phyloP scores from a whole-genome alignment of 2,797 vertebrate genomes.

The Hippocampus kuda region DNA sequence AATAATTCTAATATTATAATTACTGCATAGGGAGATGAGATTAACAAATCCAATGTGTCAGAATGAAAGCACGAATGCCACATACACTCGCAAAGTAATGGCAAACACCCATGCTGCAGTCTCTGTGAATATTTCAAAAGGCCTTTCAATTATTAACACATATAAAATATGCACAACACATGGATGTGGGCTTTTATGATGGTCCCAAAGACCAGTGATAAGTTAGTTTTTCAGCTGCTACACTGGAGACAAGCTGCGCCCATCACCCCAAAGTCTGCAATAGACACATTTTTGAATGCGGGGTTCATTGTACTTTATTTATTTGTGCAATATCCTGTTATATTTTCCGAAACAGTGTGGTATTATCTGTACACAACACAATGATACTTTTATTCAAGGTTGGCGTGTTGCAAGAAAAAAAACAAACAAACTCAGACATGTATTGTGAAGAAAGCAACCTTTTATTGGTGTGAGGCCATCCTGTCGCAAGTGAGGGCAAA shows the following conservation, averaged over 20 bases:
- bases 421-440: conserved; percentile 19
- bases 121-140: conserved; percentile 35
- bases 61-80: neutral
- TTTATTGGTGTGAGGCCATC: conserved; percentile 56
- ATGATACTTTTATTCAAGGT: neutral
- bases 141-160: conserved; percentile 44
- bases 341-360: no score
- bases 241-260: no score
- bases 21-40: neutral
- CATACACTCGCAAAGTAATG: neutral
- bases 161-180: conserved; percentile 43
- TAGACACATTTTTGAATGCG: no score
- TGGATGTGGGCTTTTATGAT: neutral
- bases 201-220: neutral
- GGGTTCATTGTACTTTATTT: no score
- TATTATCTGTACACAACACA: neutral
- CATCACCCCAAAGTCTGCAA: no score
- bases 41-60: neutral
- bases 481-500: conserved; percentile 32
- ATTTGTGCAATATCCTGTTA: no score
- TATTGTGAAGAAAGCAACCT: conserved; percentile 52
- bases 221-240: no score
- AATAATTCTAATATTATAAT: no score
- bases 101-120: neutral
- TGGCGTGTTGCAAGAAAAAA: conserved; percentile 21